Evolutionary conservation across 1,140 invertebrate species (phyloP).

Genomic region (Oncopodura yosiiana): DNA sequence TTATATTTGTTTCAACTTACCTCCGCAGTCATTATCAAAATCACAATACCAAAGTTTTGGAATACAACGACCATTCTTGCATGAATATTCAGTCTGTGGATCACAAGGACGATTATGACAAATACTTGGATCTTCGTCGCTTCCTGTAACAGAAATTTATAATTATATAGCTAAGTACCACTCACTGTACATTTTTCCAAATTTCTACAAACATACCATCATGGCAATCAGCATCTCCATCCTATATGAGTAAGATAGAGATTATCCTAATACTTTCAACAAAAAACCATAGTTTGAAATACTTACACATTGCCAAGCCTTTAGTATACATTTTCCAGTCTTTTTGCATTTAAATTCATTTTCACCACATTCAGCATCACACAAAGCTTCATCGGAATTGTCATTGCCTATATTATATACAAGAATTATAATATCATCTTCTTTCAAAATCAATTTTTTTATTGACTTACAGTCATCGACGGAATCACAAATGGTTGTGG

Average conservation of each 20-base stretch:
- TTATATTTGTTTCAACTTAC: too few species aligned
- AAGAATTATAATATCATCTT: slow-evolving; percentile 3
- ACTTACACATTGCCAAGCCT: slow-evolving; percentile 86
- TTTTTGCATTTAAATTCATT: slow-evolving; percentile 85
- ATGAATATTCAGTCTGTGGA: slow-evolving; percentile 68
- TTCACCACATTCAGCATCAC: slow-evolving; percentile 72
- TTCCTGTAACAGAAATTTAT: too few species aligned
- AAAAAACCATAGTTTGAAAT: background rate
- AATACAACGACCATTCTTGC: slow-evolving; percentile 89
- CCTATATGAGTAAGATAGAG: background rate
- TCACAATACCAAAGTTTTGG: slow-evolving; percentile 94
- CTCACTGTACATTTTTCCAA: too few species aligned
- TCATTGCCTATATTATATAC: slow-evolving; percentile 54
- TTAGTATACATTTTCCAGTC: slow-evolving; percentile 83
- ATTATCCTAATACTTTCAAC: too few species aligned
- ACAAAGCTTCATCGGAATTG: slow-evolving; percentile 68
- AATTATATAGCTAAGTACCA: too few species aligned
- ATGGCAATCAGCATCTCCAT: slow-evolving; percentile 51
- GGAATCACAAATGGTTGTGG: slow-evolving; percentile 86
- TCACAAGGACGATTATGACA: slow-evolving; percentile 78
- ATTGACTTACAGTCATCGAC: too few species aligned
- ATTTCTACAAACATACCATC: too few species aligned
- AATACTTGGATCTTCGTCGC: slow-evolving; percentile 78
- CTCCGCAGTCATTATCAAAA: slow-evolving; percentile 81
- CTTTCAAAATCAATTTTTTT: slow-evolving; percentile 38